Percentiles rank a stretch among this genome's conserved stretches.
These are phyloP conservation scores for Drosophila elegans DNA, from an alignment of 1,140 invertebrate genomes.

Conservation along the genomic window DNA sequence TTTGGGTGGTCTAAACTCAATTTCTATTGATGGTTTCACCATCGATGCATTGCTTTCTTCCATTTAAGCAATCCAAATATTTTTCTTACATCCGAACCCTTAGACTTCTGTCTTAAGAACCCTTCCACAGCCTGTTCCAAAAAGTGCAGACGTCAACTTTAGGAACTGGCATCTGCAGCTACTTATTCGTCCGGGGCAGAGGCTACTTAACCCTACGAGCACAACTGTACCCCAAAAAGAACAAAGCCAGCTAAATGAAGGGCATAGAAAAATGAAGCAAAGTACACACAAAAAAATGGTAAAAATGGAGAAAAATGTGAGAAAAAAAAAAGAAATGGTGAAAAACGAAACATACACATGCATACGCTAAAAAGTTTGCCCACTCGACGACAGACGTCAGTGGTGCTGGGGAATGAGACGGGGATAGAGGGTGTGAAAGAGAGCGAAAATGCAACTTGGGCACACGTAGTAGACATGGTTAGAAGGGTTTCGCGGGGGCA, in stretches of 20 bases:
- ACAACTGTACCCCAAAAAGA: constrained; percentile 77
- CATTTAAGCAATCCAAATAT: not conserved
- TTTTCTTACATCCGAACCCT: not conserved
- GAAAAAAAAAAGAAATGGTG: constrained; percentile 24
- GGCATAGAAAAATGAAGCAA: constrained; percentile 73
- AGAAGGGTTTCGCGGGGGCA: not conserved
- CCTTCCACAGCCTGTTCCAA: not conserved
- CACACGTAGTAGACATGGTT: constrained; percentile 14
- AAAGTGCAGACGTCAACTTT: constrained; percentile 3
- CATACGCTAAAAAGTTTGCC: constrained; percentile 65
- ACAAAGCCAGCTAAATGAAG: constrained; percentile 77
- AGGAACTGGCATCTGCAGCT: constrained; percentile 27
- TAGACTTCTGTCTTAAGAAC: not conserved
- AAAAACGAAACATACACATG: constrained; percentile 30
- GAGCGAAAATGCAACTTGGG: constrained; percentile 35
- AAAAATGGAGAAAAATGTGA: constrained; percentile 27
- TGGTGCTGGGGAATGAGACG: not conserved
- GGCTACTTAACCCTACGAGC: constrained; percentile 65
- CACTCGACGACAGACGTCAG: constrained; percentile 73
- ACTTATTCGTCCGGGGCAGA: constrained; percentile 31
- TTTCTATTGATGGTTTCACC: no score
- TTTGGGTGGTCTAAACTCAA: no score
- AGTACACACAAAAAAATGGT: constrained; percentile 32
- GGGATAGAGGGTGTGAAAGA: constrained; percentile 20
- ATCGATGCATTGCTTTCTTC: no score